A percentile compares a stretch with the other conserved stretches of the same genome.
These are phyloP conservation scores for Cephalopachus bancanus DNA, from an alignment of 2,797 vertebrate species.

Conservation along the genomic window DNA sequence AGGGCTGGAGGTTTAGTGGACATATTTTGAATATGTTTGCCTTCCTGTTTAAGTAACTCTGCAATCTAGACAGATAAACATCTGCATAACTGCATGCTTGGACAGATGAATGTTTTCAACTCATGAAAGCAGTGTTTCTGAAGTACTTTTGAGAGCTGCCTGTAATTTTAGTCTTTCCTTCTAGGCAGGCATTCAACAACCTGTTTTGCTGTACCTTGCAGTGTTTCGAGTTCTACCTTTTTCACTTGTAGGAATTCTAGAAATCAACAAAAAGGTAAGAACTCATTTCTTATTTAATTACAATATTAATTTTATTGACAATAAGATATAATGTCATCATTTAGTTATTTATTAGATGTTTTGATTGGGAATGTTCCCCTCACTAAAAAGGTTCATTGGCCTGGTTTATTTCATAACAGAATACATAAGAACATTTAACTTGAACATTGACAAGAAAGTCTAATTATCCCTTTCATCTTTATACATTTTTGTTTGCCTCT, in stretches of 20 bases:
- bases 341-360: conserved; percentile 60
- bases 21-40: conserved; percentile 59
- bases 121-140: conserved; percentile 38
- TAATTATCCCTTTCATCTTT: conserved; percentile 17
- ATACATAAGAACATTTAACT: conserved; percentile 32
- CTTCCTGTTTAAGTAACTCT: conserved; percentile 61
- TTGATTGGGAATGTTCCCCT: conserved; percentile 44
- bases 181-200: conserved; percentile 92
- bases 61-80: conserved; percentile 13
- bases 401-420: conserved; percentile 59
- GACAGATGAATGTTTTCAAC: conserved; percentile 40
- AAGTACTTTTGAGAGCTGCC: conserved; percentile 58
- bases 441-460: background rate
- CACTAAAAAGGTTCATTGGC: background rate
- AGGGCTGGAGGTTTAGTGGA: conserved; percentile 3
- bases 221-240: conserved; percentile 95
- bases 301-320: conserved; percentile 58
- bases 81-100: conserved; percentile 13
- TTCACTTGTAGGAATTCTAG: conserved; percentile 94
- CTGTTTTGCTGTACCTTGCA: conserved; percentile 93
- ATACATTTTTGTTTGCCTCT: conserved; percentile 10
- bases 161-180: conserved; percentile 80
- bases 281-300: conserved; percentile 66
- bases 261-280: conserved; percentile 95
- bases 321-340: conserved; percentile 39